Conservation (phyloP, 2,113 vertebrate genomes). For the Marcusenius ussheri region DNA sequence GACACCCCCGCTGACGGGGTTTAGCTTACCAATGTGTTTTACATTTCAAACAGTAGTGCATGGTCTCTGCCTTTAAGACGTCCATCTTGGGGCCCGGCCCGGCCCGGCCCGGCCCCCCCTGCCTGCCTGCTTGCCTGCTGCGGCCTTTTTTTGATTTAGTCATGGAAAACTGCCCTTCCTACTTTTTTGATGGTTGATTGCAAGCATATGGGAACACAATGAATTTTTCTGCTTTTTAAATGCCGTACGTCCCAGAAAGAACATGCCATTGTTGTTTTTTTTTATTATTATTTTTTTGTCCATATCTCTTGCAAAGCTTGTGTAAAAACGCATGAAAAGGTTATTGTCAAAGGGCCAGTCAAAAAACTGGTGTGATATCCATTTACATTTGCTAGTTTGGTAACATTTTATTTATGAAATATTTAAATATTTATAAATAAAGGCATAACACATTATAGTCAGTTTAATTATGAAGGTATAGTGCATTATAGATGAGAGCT, state of each 20-base stretch:
- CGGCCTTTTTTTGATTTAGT: slow-evolving; percentile 27
- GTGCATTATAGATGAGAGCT: too few relatives aligned
- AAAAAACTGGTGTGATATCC: neutral
- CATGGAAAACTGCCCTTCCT: slow-evolving; percentile 39
- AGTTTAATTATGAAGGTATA: too few relatives aligned
- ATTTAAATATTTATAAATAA: too few relatives aligned
- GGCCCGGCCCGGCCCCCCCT: neutral
- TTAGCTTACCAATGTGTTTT: neutral
- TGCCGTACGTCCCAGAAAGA: slow-evolving; percentile 8
- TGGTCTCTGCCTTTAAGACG: slow-evolving; percentile 22
- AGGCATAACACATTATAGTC: too few relatives aligned
- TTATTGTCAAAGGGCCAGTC: neutral
- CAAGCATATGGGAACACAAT: slow-evolving; percentile 42
- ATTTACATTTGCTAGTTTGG: neutral
- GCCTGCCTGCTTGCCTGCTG: neutral
- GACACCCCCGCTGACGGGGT: neutral
- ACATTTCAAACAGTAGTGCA: slow-evolving; percentile 23
- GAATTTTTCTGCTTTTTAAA: slow-evolving; percentile 28
- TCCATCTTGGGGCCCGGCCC: slow-evolving; percentile 25
- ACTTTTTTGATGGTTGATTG: slow-evolving; percentile 48
- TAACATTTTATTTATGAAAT: too few relatives aligned
- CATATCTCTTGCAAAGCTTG: neutral
- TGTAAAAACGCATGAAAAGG: neutral
- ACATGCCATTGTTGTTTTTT: slow-evolving; percentile 8
- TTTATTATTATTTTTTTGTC: neutral